These are phyloP conservation scores for Orthosia gracilis DNA, from an alignment of 2,888 invertebrate species.

Conservation along the genomic window DNA sequence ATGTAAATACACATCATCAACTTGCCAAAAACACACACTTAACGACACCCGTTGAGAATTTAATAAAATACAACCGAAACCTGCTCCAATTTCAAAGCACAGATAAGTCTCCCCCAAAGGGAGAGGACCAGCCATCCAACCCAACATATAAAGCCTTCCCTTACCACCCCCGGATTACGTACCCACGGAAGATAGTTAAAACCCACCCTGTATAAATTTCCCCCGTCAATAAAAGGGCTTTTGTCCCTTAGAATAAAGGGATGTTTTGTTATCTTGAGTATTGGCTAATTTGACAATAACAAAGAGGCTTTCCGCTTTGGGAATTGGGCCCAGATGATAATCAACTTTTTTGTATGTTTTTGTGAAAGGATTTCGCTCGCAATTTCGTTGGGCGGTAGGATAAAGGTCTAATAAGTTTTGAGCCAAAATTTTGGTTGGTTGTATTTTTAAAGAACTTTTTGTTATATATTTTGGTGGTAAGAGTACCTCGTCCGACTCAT, in stretches of 20 bases:
- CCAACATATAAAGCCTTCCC: conserved; percentile 63
- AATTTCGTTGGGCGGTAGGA: conserved; percentile 73
- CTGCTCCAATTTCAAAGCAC: conserved; percentile 73
- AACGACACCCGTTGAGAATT: conserved; percentile 56
- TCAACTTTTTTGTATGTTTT: conserved; percentile 84
- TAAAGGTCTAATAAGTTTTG: conserved; percentile 58
- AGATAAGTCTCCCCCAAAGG: conserved; percentile 74
- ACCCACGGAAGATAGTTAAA: conserved; percentile 88
- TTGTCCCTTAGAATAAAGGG: conserved; percentile 87
- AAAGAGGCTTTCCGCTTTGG: conserved; percentile 88
- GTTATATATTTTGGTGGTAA: neutral
- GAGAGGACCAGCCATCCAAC: conserved; percentile 63
- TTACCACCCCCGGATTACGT: conserved; percentile 80
- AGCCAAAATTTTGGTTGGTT: conserved; percentile 29
- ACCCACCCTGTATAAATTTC: conserved; percentile 88
- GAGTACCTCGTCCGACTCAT: too few species aligned
- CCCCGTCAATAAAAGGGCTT: conserved; percentile 89
- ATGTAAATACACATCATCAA: conserved; percentile 1
- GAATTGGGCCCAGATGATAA: conserved; percentile 86
- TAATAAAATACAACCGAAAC: conserved; percentile 63
- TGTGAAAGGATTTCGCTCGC: conserved; percentile 73
- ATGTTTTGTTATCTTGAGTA: conserved; percentile 91
- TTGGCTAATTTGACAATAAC: conserved; percentile 91
- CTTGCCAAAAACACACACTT: conserved; percentile 40
- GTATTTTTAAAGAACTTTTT: conserved; percentile 11